phyloP scores from a whole-genome alignment of 2,797 vertebrate species.

The Urophycis tenuis region DNA sequence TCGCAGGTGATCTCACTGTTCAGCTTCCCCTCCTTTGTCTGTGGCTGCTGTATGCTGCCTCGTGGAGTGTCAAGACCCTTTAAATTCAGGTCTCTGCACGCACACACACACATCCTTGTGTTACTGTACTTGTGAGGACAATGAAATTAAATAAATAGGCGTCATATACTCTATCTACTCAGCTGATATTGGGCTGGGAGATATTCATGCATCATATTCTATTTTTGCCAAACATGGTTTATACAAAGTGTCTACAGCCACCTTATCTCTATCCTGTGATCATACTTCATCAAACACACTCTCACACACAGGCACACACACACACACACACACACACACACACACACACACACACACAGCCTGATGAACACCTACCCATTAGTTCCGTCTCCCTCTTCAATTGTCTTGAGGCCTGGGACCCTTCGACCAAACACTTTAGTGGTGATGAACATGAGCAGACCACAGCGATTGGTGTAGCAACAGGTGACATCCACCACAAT shows the following conservation, averaged over 20 bases:
- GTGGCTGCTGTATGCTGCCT: conserved; percentile 53
- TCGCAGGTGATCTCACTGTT: conserved; percentile 67
- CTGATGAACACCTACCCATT: conserved; percentile 39
- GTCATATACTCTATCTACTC: not conserved
- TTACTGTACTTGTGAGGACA: not conserved
- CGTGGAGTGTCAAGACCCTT: conserved; percentile 56
- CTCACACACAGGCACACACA: conserved; percentile 11
- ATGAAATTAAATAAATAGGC: not conserved
- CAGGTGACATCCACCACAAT: conserved; percentile 72
- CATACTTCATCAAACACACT: not conserved
- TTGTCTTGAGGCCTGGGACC: conserved; percentile 55
- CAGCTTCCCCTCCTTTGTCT: conserved; percentile 38
- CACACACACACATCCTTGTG: conserved; percentile 13
- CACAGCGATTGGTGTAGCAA: conserved; percentile 73
- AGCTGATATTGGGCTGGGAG: not conserved
- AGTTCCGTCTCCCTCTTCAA: conserved; percentile 58
- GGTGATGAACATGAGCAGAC: conserved; percentile 71
- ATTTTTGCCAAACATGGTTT: not conserved
- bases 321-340: conserved; percentile 8
- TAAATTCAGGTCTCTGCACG: conserved; percentile 63
- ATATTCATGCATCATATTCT: not conserved
- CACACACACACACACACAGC: conserved; percentile 4
- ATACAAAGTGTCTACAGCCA: not conserved
- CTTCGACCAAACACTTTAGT: conserved; percentile 70
- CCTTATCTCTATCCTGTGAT: not conserved